These are phyloP conservation scores for Amitus sp. DNA, from an alignment of 2,888 invertebrate genomes.

Conservation along the genomic window DNA sequence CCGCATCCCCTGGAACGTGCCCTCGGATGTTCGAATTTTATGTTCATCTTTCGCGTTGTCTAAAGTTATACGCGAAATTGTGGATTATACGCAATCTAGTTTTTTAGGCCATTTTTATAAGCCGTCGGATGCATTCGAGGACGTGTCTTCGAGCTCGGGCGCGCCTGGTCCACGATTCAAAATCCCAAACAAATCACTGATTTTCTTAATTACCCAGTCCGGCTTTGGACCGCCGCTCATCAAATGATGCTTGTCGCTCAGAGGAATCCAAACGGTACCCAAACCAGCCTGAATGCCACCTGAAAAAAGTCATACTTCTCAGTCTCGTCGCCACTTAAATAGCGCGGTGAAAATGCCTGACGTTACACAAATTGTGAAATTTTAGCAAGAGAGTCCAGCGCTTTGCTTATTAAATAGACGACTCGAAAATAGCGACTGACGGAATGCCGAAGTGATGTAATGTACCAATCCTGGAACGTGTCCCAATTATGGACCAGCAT, in stretches of 20 bases:
- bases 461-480: too few relatives aligned
- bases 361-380: too few relatives aligned
- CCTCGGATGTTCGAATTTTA: slow-evolving; percentile 19
- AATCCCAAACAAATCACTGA: slow-evolving; percentile 73
- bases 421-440: too few relatives aligned
- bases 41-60: slow-evolving; percentile 7
- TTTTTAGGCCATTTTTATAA: slow-evolving; percentile 50
- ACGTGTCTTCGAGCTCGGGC: slow-evolving; percentile 67
- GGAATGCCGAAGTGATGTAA: too few relatives aligned
- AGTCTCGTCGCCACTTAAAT: background rate
- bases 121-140: slow-evolving; percentile 66
- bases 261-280: slow-evolving; percentile 84
- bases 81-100: too few relatives aligned
- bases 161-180: slow-evolving; percentile 63
- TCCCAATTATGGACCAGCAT: too few relatives aligned
- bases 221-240: slow-evolving; percentile 68
- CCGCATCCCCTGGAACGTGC: slow-evolving; percentile 4
- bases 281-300: slow-evolving; percentile 82
- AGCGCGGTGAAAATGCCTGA: too few relatives aligned
- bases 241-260: slow-evolving; percentile 58
- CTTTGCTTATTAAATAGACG: too few relatives aligned
- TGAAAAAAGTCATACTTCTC: slow-evolving; percentile 45
- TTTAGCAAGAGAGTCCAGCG: too few relatives aligned
- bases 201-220: slow-evolving; percentile 74
- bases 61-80: background rate